These are phyloP conservation scores for Elephas maximus DNA, from an alignment of 2,113 vertebrate species.

Conservation along the genomic window DNA sequence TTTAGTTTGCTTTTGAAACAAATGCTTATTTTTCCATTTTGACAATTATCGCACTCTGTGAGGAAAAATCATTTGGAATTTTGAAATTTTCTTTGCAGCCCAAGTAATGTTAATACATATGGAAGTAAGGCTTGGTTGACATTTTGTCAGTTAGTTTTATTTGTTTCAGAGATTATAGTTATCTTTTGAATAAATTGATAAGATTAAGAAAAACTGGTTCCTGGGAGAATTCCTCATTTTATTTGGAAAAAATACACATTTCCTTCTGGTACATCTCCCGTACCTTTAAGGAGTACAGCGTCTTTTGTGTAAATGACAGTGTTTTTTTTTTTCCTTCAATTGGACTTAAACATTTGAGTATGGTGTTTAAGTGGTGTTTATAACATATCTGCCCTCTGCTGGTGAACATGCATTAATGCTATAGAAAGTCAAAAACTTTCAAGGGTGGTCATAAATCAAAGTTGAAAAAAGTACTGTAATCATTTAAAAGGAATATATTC, in stretches of 20 bases:
- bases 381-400: slow-evolving; percentile 71
- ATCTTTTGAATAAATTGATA: slow-evolving; percentile 17
- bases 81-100: slow-evolving; percentile 19
- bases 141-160: slow-evolving; percentile 29
- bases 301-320: slow-evolving; percentile 39
- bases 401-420: slow-evolving; percentile 70
- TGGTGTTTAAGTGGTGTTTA: not conserved
- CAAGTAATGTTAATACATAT: not conserved
- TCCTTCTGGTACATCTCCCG: not conserved
- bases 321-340: slow-evolving; percentile 4
- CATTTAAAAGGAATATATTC: not conserved
- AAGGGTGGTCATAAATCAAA: slow-evolving; percentile 36
- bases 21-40: slow-evolving; percentile 31
- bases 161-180: slow-evolving; percentile 51
- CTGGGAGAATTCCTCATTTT: not conserved
- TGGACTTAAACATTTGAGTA: slow-evolving; percentile 8
- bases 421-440: not conserved
- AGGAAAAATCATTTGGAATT: slow-evolving; percentile 49
- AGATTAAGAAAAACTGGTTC: slow-evolving; percentile 34
- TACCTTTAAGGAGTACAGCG: not conserved
- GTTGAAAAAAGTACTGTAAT: slow-evolving; percentile 7
- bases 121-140: slow-evolving; percentile 6
- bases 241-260: slow-evolving; percentile 41
- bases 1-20: slow-evolving; percentile 61
- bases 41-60: not conserved